Percentiles rank a stretch among this genome's conserved stretches.
These are phyloP conservation scores for Lordiphosa mommai DNA, from an alignment of 1,140 invertebrate genomes.

Conservation along the genomic window DNA sequence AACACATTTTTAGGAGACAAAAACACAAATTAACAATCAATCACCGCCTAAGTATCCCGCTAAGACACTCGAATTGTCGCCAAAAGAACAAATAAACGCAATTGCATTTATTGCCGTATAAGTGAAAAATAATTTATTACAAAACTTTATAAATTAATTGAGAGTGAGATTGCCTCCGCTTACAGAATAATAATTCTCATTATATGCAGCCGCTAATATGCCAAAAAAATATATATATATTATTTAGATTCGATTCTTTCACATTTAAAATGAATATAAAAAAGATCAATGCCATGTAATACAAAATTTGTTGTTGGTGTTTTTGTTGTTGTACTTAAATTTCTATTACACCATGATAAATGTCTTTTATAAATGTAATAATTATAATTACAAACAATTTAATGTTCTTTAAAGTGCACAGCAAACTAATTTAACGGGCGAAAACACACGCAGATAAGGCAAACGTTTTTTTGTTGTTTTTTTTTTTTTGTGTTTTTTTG, in stretches of 20 bases:
- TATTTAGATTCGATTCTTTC: slow-evolving; percentile 42
- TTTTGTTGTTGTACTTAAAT: slow-evolving; percentile 47
- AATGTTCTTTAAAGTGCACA: slow-evolving; percentile 37
- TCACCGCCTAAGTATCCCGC: no score
- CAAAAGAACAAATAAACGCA: no score
- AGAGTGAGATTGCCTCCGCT: slow-evolving; percentile 51
- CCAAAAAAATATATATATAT: slow-evolving; percentile 41
- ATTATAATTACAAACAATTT: slow-evolving; percentile 21
- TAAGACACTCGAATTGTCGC: no score
- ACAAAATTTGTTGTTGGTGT: slow-evolving; percentile 21
- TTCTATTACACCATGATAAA: slow-evolving; percentile 62
- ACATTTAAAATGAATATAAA: slow-evolving; percentile 34
- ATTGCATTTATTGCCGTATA: slow-evolving; percentile 12
- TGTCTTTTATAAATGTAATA: slow-evolving; percentile 31
- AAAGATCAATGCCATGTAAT: slow-evolving; percentile 27
- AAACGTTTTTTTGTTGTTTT: slow-evolving; percentile 23
- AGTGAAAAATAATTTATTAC: slow-evolving; percentile 62
- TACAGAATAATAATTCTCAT: slow-evolving; percentile 50
- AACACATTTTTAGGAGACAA: no score
- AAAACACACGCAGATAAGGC: slow-evolving; percentile 61
- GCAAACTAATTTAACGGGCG: slow-evolving; percentile 51
- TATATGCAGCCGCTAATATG: slow-evolving; percentile 39
- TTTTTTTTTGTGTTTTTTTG: slow-evolving; percentile 4
- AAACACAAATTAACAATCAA: no score
- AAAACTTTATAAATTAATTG: slow-evolving; percentile 57